Conservation (phyloP, 2,113 vertebrate species). For the Thamnaconus septentrionalis region DNA sequence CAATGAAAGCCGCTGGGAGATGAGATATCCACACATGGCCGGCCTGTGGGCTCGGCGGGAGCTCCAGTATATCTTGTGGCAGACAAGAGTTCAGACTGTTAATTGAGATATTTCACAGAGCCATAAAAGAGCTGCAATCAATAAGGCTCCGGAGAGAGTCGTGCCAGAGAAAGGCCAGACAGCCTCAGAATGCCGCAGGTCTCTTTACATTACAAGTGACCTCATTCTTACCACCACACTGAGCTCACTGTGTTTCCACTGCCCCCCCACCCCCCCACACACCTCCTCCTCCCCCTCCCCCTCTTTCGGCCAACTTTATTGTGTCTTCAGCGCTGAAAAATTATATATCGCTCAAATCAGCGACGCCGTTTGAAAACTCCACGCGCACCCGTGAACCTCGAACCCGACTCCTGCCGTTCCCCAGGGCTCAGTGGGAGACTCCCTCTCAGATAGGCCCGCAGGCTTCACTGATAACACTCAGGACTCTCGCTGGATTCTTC, state of each 20-base stretch:
- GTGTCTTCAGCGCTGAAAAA: slow-evolving; percentile 15
- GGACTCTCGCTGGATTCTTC: not conserved
- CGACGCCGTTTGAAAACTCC: slow-evolving; percentile 17
- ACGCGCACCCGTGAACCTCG: too few species aligned
- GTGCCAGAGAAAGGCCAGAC: slow-evolving; percentile 50
- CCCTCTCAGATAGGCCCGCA: slow-evolving; percentile 6
- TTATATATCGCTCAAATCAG: slow-evolving; percentile 12
- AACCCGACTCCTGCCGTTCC: too few species aligned
- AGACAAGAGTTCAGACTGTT: slow-evolving; percentile 34
- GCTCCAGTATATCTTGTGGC: slow-evolving; percentile 12
- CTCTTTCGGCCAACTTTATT: not conserved
- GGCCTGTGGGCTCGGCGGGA: slow-evolving; percentile 6
- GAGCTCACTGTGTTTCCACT: slow-evolving; percentile 63
- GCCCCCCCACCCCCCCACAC: too few species aligned
- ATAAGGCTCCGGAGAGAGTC: slow-evolving; percentile 30
- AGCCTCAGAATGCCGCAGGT: slow-evolving; percentile 42
- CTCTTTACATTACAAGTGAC: slow-evolving; percentile 68
- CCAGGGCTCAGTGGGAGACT: slow-evolving; percentile 9
- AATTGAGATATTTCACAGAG: slow-evolving; percentile 39
- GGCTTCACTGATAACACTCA: slow-evolving; percentile 9
- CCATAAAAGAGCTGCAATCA: slow-evolving; percentile 38
- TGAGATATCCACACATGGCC: slow-evolving; percentile 12
- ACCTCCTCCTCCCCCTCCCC: not conserved
- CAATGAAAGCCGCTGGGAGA: slow-evolving; percentile 17
- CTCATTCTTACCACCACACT: slow-evolving; percentile 58